Base-by-base conservation (phyloP, 2,888 invertebrate genomes). In the Sphinx pinastri region DNA sequence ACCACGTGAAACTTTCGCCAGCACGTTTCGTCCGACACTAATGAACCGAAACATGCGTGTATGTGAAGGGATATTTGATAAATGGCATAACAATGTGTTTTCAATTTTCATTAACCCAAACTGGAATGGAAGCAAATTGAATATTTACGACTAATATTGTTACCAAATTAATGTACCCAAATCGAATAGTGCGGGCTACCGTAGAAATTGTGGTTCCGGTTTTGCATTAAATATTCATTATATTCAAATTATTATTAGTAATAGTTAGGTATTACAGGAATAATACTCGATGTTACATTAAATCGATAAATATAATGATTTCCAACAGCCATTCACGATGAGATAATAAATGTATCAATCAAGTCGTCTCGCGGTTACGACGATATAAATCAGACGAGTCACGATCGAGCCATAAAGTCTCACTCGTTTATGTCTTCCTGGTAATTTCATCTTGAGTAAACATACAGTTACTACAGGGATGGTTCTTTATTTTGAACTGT, bases 301-400 rank as follows among this genome's bases (percentile, higher is more conserved):
- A 49, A 25, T 63, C 19, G 19, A 60, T 19, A 49, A 49, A 63
- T 5, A 19, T 47, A 63, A 19, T 19, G 47, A 19, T 13, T 19
- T 19, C 19, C 7, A 16, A 63, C 49, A 47, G 12, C 19, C 13
- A 63, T 63, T 63, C 19, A 49, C 19, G 7, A 8, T 19, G 0
- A 13, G 49, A 63, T 63, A 49, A 63, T 63, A 63, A 55, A 63
- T 49, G 49, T 63, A 63, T 63, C 63, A 49, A 63, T 63, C 63
- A 47, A 63, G 12, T 47, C 55, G 55, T 55, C 19, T 63, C 12
- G 47, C 63, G 45, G 19, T 49, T 63, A 63, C 63, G 63, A 63
- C 8, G 49, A 19, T 49, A 25, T 63, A 63, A 63, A 63, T 63
- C 63, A 47, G 19, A 63, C 63, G 49, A 63, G 19, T 49, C 63